These are phyloP conservation scores for Notothenia rossii DNA, from an alignment of 2,113 vertebrate species.

Conservation along the genomic window DNA sequence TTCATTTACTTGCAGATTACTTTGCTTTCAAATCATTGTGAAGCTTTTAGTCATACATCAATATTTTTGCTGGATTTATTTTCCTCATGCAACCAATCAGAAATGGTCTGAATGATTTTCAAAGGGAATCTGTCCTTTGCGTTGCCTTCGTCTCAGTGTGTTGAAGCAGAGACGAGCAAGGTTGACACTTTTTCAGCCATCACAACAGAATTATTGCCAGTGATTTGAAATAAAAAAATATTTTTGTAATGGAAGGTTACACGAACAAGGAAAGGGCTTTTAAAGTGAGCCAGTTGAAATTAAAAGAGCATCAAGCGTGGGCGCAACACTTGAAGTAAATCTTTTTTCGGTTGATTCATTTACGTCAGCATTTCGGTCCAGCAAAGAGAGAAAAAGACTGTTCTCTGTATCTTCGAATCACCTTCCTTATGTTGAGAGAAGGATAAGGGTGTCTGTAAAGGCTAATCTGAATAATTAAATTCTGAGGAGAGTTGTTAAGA, in stretches of 20 bases:
- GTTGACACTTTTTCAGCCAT: slow-evolving; percentile 15
- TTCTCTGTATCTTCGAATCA: not conserved
- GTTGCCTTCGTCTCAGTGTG: not conserved
- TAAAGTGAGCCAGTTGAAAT: not conserved
- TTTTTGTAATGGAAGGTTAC: not conserved
- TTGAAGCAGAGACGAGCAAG: slow-evolving; percentile 5
- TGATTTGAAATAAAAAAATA: not conserved
- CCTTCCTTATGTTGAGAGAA: not conserved
- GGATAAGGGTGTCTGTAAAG: slow-evolving; percentile 1
- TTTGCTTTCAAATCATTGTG: not conserved
- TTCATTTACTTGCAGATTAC: slow-evolving; percentile 6
- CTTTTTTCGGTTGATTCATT: not conserved
- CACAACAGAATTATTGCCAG: not conserved
- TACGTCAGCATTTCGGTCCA: not conserved
- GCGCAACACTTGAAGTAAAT: not conserved
- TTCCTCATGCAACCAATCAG: not conserved
- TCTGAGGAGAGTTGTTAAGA: slow-evolving; percentile 52
- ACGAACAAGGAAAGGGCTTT: slow-evolving; percentile 8
- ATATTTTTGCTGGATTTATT: slow-evolving; percentile 7
- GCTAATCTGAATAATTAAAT: slow-evolving; percentile 53
- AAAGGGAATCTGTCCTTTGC: not conserved
- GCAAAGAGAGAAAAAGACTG: not conserved
- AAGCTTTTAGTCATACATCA: not conserved
- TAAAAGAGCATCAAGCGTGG: not conserved
- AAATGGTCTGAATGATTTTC: slow-evolving; percentile 10